Evolutionary conservation across 2,888 invertebrate genomes (phyloP).

Genomic region (Pyrgus malvae): DNA sequence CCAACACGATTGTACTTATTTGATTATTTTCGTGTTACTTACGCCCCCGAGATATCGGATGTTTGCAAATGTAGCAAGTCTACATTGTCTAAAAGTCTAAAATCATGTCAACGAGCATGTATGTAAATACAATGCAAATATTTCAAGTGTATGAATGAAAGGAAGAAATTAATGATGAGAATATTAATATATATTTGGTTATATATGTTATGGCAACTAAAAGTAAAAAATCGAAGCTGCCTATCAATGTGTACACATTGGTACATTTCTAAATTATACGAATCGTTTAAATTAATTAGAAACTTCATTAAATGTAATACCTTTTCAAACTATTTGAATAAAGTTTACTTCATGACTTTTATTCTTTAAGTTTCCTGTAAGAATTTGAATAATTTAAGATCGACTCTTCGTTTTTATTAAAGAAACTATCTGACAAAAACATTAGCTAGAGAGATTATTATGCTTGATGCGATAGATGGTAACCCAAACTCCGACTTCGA

Average conservation of each 20-base stretch:
- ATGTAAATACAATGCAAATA: neutral
- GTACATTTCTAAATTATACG: slow-evolving; percentile 4
- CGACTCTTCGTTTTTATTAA: neutral
- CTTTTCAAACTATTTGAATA: neutral
- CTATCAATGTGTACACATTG: neutral
- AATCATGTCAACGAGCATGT: neutral
- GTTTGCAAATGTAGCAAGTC: too few species aligned
- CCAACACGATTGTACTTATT: too few species aligned
- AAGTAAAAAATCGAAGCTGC: neutral
- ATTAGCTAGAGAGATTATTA: neutral
- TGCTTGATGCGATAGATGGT: slow-evolving; percentile 11
- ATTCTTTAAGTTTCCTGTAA: neutral
- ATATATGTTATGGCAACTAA: slow-evolving; percentile 2
- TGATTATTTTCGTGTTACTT: too few species aligned
- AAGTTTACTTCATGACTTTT: neutral
- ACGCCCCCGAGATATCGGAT: too few species aligned
- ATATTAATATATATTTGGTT: neutral
- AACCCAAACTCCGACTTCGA: slow-evolving; percentile 18
- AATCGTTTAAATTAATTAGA: neutral
- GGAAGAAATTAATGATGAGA: neutral
- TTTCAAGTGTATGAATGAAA: neutral
- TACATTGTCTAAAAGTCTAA: neutral
- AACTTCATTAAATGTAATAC: neutral
- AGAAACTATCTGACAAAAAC: slow-evolving; percentile 7
- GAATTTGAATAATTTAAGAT: slow-evolving; percentile 1